Evolutionary conservation across 2,113 vertebrate genomes (phyloP), one percentile per base, ranked within the genome.

Genomic region (Lichenostomus cassidix): DNA sequence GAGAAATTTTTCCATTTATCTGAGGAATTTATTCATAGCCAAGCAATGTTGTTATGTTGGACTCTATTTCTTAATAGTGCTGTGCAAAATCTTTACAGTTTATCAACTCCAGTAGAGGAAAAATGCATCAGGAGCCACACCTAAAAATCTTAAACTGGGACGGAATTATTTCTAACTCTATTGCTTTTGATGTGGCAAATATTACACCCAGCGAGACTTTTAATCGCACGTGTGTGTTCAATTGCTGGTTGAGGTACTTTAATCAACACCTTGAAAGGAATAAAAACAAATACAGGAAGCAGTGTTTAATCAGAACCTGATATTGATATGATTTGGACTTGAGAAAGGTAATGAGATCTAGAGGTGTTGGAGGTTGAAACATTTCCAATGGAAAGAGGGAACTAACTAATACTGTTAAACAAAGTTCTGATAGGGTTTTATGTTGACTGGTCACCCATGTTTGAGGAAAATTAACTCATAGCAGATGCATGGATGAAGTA

Each of bases 111-210:
- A 41, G 63, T 25, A 35, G 41, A 16, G 1, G 2, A 65, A 80
- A 70, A 68, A 74, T 37, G 15, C 65, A 12, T 55, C 28, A 71
- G 41, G 46, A 81, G 58, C 63, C 64, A 33, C 22, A 46, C 20
- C 31, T 39, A 33, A 27, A 53, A 80, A 27, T 65, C 35, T 70
- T 84, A 49, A 89, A 41, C 41, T 56, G 25, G 39, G 22, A 31
- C 27, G 33, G 56, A 17, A 89, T 89, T 59, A n/a, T 71, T 60
- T 67, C 94, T 63, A 90, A 77, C 11, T 44, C 22, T 22, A 19
- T 91, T 67, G 68, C 93, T 59, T 97, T 97, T 94, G 92, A 97
- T 83, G 63, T 95, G 64, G 81, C 47, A 59, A 94, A 74, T 89
- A 92, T 89, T 76, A 75, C 64, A 31, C 77, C 77, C 15, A 84